phyloP scores from a whole-genome alignment of 2,113 vertebrate species.

The Protomyctophum bolini region DNA sequence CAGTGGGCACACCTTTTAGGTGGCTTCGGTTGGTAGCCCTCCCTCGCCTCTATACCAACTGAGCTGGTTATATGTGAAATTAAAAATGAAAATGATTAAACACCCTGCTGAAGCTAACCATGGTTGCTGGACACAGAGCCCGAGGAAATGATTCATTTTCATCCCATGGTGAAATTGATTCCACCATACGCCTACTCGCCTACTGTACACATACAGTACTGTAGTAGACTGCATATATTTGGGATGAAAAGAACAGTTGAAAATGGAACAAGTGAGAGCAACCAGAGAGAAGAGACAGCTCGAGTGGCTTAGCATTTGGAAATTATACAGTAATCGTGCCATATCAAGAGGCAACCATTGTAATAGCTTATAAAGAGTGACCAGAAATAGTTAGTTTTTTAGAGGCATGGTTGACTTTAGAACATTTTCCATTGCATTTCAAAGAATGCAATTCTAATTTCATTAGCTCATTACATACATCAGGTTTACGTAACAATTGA shows the following conservation, averaged over 20 bases:
- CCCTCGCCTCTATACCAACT: constrained; percentile 52
- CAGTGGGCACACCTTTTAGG: constrained; percentile 66
- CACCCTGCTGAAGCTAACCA: constrained; percentile 57
- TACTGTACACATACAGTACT: constrained; percentile 10
- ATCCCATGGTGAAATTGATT: constrained; percentile 42
- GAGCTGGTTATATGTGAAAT: constrained; percentile 75
- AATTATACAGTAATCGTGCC: background rate
- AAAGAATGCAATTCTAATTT: too few relatives aligned
- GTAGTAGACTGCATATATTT: constrained; percentile 10
- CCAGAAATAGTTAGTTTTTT: background rate
- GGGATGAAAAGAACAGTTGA: background rate
- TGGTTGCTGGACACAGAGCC: constrained; percentile 42
- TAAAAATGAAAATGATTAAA: constrained; percentile 60
- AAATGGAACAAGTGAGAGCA: background rate
- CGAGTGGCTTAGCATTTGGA: background rate
- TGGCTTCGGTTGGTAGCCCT: constrained; percentile 41
- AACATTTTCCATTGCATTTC: too few relatives aligned
- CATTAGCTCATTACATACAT: too few relatives aligned
- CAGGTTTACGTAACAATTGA: too few relatives aligned
- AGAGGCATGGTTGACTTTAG: too few relatives aligned
- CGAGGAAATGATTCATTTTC: constrained; percentile 36
- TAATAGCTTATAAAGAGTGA: background rate
- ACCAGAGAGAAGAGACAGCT: too few relatives aligned
- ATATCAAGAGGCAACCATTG: background rate
- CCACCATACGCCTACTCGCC: constrained; percentile 18